These are phyloP conservation scores for Baccha elongata DNA, from an alignment of 2,888 invertebrate genomes.

Conservation along the genomic window DNA sequence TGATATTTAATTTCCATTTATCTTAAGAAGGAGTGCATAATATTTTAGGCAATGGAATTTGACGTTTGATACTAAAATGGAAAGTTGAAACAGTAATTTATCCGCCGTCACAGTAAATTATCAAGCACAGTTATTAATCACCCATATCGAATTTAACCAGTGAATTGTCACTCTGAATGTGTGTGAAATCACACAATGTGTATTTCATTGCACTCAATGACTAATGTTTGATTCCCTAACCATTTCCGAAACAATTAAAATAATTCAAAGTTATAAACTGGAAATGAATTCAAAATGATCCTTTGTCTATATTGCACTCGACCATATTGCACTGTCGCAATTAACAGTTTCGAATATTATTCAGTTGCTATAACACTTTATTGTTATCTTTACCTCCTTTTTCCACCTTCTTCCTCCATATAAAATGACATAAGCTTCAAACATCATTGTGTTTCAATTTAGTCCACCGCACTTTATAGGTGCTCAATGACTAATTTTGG, in stretches of 20 bases:
- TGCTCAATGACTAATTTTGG: slow-evolving; percentile 57
- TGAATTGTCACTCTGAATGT: too few relatives aligned
- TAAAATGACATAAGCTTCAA: slow-evolving; percentile 5
- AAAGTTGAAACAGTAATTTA: too few relatives aligned
- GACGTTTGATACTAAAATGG: too few relatives aligned
- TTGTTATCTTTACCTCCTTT: neutral
- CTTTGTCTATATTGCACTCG: neutral
- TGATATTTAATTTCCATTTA: too few relatives aligned
- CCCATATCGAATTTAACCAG: too few relatives aligned
- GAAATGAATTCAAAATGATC: neutral
- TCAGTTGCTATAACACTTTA: slow-evolving; percentile 25
- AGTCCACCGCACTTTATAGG: slow-evolving; percentile 22
- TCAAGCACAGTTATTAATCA: too few relatives aligned
- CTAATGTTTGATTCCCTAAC: neutral
- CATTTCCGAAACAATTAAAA: neutral
- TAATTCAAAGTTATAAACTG: slow-evolving; percentile 25
- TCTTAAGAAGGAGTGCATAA: too few relatives aligned
- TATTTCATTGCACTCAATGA: neutral
- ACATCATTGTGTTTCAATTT: slow-evolving; percentile 2
- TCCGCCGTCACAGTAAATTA: too few relatives aligned
- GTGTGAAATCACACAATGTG: too few relatives aligned
- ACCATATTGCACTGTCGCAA: slow-evolving; percentile 4
- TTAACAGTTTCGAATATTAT: slow-evolving; percentile 14
- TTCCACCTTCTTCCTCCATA: neutral
- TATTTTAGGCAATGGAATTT: too few relatives aligned